Percentiles rank a stretch among this genome's conserved stretches.
phyloP scores from a whole-genome alignment of 2,888 invertebrate species.

The Gymnoscelis rufifasciata region DNA sequence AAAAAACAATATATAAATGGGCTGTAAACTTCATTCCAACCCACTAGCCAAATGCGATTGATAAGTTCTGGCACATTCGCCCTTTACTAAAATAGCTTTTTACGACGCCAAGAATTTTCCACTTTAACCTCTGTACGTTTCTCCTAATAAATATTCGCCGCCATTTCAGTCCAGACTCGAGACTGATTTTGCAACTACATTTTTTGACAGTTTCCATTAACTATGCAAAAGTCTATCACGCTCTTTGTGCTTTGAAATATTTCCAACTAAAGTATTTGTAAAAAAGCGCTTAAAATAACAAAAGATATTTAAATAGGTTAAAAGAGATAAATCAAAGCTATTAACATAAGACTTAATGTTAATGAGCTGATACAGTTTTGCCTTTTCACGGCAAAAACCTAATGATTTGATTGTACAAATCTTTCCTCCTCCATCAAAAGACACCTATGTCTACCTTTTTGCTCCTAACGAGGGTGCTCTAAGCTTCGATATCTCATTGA shows the following conservation, averaged over 20 bases:
- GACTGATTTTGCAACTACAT: too few relatives aligned
- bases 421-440: conserved; percentile 21
- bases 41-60: too few relatives aligned
- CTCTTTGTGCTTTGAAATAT: neutral
- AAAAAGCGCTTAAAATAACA: neutral
- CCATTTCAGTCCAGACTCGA: too few relatives aligned
- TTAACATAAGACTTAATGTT: conserved; percentile 9
- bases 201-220: neutral
- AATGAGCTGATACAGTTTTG: conserved; percentile 10
- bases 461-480: conserved; percentile 32
- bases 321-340: conserved; percentile 6
- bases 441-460: conserved; percentile 26
- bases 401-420: conserved; percentile 27
- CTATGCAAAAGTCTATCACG: too few relatives aligned
- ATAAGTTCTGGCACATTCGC: too few relatives aligned
- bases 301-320: conserved; percentile 1
- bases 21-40: too few relatives aligned
- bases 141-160: too few relatives aligned
- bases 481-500: conserved; percentile 34
- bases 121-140: too few relatives aligned
- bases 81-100: too few relatives aligned
- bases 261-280: too few relatives aligned
- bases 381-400: conserved; percentile 17
- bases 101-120: too few relatives aligned
- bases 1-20: too few relatives aligned